Conservation (phyloP, 2,888 invertebrate genomes). For the Drosophila prolongata region DNA sequence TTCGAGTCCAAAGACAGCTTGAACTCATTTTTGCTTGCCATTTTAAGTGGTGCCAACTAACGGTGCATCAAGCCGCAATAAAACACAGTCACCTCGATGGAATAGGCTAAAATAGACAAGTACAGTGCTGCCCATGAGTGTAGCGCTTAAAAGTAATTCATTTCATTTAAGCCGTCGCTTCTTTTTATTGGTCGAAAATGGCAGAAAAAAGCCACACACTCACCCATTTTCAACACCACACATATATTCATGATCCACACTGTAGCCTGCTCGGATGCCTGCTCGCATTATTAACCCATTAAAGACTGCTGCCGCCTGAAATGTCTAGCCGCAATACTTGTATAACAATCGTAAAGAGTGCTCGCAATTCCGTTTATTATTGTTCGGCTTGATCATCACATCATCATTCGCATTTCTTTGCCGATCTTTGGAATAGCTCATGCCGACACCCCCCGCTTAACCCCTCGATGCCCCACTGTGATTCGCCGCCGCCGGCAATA, state of each 20-base stretch:
- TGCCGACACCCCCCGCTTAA: constrained; percentile 12
- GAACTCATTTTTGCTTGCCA: constrained; percentile 27
- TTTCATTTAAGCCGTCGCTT: too few relatives aligned
- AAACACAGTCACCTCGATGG: neutral
- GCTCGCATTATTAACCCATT: constrained; percentile 64
- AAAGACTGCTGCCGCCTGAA: constrained; percentile 32
- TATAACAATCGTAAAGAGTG: constrained; percentile 30
- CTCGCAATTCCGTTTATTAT: constrained; percentile 35
- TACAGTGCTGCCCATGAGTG: neutral
- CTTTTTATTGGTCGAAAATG: too few relatives aligned
- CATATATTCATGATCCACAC: neutral
- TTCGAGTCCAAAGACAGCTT: constrained; percentile 10
- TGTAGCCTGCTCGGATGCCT: neutral
- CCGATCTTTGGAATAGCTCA: constrained; percentile 20
- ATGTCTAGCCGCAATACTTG: constrained; percentile 21
- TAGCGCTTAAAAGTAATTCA: too few relatives aligned
- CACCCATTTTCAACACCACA: too few relatives aligned
- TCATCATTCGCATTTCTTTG: constrained; percentile 33
- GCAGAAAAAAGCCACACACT: too few relatives aligned
- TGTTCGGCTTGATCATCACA: constrained; percentile 1
- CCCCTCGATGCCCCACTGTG: constrained; percentile 12
- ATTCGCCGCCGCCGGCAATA: constrained; percentile 29
- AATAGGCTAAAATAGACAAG: neutral
- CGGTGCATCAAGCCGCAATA: constrained; percentile 9
- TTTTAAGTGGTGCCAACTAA: constrained; percentile 17